Evolutionary conservation across 2,888 invertebrate genomes (phyloP).

Genomic region (Pandemis heparana): DNA sequence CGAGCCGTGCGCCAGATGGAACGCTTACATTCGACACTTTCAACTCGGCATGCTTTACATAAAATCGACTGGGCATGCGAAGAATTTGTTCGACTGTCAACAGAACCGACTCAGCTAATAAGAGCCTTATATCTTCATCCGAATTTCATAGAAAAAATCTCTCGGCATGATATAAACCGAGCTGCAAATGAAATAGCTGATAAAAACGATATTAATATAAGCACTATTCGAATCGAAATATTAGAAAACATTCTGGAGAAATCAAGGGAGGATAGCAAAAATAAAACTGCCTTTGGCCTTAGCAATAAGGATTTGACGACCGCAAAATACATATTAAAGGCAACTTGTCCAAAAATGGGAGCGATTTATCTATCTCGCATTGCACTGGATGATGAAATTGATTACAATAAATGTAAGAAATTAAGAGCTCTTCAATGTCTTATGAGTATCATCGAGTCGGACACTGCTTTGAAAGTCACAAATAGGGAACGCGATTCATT

Average conservation of each 20-base stretch:
- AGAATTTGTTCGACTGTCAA: slow-evolving; percentile 73
- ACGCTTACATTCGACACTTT: slow-evolving; percentile 75
- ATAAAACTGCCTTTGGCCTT: slow-evolving; percentile 60
- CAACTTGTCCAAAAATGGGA: slow-evolving; percentile 82
- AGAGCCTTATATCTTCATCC: slow-evolving; percentile 77
- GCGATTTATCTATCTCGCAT: slow-evolving; percentile 81
- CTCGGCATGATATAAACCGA: slow-evolving; percentile 75
- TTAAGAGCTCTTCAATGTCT: slow-evolving; percentile 80
- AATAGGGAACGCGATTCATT: slow-evolving; percentile 72
- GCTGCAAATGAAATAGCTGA: slow-evolving; percentile 82
- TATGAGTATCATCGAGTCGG: slow-evolving; percentile 78
- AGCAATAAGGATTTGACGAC: slow-evolving; percentile 72
- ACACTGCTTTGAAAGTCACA: slow-evolving; percentile 78
- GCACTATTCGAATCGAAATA: slow-evolving; percentile 79
- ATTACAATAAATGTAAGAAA: slow-evolving; percentile 78
- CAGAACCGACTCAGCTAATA: slow-evolving; percentile 80
- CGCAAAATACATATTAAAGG: slow-evolving; percentile 81
- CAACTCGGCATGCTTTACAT: slow-evolving; percentile 77
- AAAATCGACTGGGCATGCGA: slow-evolving; percentile 81
- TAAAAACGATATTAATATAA: slow-evolving; percentile 79
- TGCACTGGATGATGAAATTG: slow-evolving; percentile 79
- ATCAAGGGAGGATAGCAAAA: slow-evolving; percentile 59
- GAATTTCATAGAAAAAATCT: slow-evolving; percentile 73
- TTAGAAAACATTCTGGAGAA: slow-evolving; percentile 78
- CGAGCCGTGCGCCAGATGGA: slow-evolving; percentile 82